Conservation (phyloP, 2,797 vertebrate species). For the Urocyon cinereoargenteus region DNA sequence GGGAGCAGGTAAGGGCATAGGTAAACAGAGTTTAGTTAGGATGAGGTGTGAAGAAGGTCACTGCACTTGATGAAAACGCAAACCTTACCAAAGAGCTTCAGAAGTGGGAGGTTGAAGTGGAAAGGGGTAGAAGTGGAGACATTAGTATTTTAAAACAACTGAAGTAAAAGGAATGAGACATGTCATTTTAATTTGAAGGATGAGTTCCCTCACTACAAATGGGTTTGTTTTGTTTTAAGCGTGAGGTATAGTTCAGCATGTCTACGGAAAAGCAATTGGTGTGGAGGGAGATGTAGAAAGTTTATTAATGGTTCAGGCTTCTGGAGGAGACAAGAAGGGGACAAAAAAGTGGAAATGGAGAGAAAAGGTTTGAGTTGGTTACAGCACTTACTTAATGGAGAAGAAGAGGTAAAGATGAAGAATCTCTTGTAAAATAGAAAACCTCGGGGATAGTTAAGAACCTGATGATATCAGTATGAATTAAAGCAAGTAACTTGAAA, state of each 20-base stretch:
- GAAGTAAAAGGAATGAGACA: neutral
- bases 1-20: neutral
- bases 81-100: neutral
- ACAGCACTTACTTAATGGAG: neutral
- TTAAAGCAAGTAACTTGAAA: neutral
- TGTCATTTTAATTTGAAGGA: neutral
- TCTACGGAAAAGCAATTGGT: neutral
- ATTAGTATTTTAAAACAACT: neutral
- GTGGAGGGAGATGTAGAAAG: neutral
- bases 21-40: neutral
- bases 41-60: neutral
- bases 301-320: neutral
- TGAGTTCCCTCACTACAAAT: rapidly evolving
- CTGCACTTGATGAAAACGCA: neutral
- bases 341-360: neutral
- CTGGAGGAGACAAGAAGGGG: neutral
- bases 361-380: neutral
- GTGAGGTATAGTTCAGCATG: neutral
- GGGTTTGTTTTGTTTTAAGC: neutral
- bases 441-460: neutral
- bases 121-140: neutral
- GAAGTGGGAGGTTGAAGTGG: neutral
- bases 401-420: neutral
- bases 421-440: neutral
- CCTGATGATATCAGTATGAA: neutral